These are phyloP conservation scores for Bos javanicus DNA, from an alignment of 2,113 vertebrate genomes.

Conservation along the genomic window DNA sequence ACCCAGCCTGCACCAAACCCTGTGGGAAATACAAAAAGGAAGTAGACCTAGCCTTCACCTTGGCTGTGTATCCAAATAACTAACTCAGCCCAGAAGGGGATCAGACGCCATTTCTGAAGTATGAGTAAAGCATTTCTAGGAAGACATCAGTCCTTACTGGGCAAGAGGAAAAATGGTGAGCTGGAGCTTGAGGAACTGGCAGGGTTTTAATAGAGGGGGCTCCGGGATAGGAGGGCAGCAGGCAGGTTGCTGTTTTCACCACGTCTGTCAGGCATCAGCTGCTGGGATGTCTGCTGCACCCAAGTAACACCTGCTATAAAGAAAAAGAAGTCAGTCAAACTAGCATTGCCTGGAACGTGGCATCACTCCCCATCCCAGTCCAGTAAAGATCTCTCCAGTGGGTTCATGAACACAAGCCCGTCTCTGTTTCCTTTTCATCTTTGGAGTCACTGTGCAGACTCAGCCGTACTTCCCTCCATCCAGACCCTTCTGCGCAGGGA, in stretches of 20 bases:
- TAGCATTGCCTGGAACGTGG: background rate
- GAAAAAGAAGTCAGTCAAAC: background rate
- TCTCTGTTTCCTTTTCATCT: background rate
- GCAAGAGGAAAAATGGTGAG: background rate
- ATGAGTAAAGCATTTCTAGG: background rate
- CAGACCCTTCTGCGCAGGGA: background rate
- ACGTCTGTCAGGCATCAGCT: background rate
- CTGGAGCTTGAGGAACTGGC: background rate
- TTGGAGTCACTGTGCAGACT: background rate
- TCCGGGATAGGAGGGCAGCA: too few relatives aligned
- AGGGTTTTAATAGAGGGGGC: background rate
- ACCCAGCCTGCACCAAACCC: background rate
- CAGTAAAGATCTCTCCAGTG: background rate
- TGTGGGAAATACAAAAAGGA: background rate
- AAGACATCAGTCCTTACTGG: background rate
- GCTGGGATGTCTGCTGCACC: background rate
- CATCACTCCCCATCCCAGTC: fast-evolving
- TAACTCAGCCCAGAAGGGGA: background rate
- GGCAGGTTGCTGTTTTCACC: background rate
- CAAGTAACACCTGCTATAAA: background rate
- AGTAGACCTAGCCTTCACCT: background rate
- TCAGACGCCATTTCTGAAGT: background rate
- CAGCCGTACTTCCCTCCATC: background rate
- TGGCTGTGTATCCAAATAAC: background rate
- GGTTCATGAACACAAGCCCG: background rate